phyloP scores from a whole-genome alignment of 2,888 invertebrate genomes.

The Rosalia funebris region DNA sequence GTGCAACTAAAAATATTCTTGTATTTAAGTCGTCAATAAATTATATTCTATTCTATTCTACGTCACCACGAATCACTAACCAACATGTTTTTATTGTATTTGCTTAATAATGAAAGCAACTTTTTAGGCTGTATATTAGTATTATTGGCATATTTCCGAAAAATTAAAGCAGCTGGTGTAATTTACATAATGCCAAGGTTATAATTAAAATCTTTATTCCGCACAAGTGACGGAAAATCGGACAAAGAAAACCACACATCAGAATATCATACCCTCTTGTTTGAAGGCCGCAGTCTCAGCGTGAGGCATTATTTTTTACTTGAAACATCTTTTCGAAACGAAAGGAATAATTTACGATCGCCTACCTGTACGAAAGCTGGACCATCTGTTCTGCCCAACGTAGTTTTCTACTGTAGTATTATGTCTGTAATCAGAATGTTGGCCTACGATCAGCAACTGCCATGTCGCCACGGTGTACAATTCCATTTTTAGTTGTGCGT shows the following conservation, averaged over 20 bases:
- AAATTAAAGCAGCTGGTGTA: too few species aligned
- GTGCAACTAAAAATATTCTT: too few species aligned
- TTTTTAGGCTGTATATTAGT: too few species aligned
- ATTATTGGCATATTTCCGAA: too few species aligned
- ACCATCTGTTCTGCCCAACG: slow-evolving; percentile 1
- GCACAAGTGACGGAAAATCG: too few species aligned
- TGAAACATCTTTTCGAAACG: not conserved
- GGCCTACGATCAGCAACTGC: slow-evolving; percentile 4
- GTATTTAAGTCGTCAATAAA: too few species aligned
- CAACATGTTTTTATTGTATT: too few species aligned
- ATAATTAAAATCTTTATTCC: too few species aligned
- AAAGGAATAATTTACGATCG: not conserved
- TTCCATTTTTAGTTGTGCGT: slow-evolving; percentile 20
- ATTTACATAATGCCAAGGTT: too few species aligned
- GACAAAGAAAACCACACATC: not conserved
- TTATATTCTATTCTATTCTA: too few species aligned
- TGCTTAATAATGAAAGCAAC: too few species aligned
- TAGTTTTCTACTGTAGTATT: not conserved
- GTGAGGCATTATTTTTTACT: not conserved
- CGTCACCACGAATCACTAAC: too few species aligned
- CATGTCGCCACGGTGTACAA: slow-evolving; percentile 5
- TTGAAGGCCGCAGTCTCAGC: slow-evolving; percentile 2
- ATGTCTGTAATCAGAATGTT: slow-evolving; percentile 7
- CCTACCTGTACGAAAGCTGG: slow-evolving; percentile 8
- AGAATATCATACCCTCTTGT: not conserved